Base-by-base conservation (phyloP, 2,797 vertebrate genomes). In the Onychomys torridus region DNA sequence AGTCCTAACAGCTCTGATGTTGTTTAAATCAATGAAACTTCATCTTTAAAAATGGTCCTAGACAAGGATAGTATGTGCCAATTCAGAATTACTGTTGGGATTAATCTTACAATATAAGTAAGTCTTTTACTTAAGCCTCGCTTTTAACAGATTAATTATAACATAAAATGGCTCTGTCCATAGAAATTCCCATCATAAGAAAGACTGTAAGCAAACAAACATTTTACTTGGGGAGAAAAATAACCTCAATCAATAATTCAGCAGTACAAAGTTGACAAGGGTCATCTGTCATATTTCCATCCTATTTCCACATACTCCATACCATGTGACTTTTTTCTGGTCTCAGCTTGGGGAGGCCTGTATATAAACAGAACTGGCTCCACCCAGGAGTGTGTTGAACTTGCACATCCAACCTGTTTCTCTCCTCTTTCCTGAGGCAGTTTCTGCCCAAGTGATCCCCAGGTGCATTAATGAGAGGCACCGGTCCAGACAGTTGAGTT, bases 1-100 rank as follows among this genome's bases (percentile, higher is more conserved):
- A 32, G 49, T 40, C 27, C 37, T 59, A 52, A 77, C 5, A 79
- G 6, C 71, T 84, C n/a, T 89, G 27, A 85, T 89, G 5, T 21
- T 82, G 10, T 78, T 89, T 91, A 85, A 73, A 85, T 84, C 46
- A 84, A 89, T 95, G 34, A 93, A 57, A 82, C 69, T 86, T 49
- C 12, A 3, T 76, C 32, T 79, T 93, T 73, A 63, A 67, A 79
- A 90, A 55, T 75, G 49, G 4, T n/a, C 57, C 71, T 61, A 93
- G 59, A 55, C 32, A 21, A 13, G 67, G 43, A 29, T 16, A 81
- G 5, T 79, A 10, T 75, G 37, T 21, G 46, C 2, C 88, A 49
- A 89, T 69, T 89, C 43, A 89, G 79, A 84, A 25, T 63, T 23
- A 84, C 32, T 59, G 81, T 52, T 89, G 92, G 21, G 71, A 40